Evolutionary conservation across 2,888 invertebrate genomes (phyloP).

Genomic region (Tipula confusa): DNA sequence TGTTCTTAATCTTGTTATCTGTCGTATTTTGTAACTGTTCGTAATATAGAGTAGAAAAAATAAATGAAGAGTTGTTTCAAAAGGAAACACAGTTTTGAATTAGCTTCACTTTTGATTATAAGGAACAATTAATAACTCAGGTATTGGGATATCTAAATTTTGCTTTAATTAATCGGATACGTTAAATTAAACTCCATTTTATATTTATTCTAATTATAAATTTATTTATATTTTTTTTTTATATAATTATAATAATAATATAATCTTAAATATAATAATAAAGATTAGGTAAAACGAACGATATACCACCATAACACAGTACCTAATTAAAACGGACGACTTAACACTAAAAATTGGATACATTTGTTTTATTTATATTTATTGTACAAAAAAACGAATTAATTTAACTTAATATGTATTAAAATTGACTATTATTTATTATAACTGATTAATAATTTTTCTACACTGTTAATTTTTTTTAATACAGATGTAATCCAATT

Average conservation of each 20-base stretch:
- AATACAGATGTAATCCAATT: background rate
- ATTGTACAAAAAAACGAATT: background rate
- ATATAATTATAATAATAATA: background rate
- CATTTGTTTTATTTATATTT: background rate
- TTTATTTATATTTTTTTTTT: background rate
- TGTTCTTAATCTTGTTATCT: too few relatives aligned
- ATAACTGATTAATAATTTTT: background rate
- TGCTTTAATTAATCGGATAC: background rate
- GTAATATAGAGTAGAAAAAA: too few relatives aligned
- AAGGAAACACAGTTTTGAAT: too few relatives aligned
- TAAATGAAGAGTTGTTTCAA: too few relatives aligned
- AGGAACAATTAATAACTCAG: too few relatives aligned
- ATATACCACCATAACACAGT: background rate
- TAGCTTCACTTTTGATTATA: too few relatives aligned
- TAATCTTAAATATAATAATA: background rate
- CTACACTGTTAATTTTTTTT: background rate
- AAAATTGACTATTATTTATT: background rate
- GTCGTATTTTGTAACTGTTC: too few relatives aligned
- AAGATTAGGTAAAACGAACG: background rate
- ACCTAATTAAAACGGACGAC: background rate
- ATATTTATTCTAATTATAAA: background rate
- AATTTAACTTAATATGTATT: background rate
- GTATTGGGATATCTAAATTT: too few relatives aligned
- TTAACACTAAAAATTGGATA: background rate
- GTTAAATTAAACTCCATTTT: background rate